Evolutionary conservation across 2,113 vertebrate genomes (phyloP), one percentile per base, ranked within the genome.

Genomic region (Colaptes auratus): DNA sequence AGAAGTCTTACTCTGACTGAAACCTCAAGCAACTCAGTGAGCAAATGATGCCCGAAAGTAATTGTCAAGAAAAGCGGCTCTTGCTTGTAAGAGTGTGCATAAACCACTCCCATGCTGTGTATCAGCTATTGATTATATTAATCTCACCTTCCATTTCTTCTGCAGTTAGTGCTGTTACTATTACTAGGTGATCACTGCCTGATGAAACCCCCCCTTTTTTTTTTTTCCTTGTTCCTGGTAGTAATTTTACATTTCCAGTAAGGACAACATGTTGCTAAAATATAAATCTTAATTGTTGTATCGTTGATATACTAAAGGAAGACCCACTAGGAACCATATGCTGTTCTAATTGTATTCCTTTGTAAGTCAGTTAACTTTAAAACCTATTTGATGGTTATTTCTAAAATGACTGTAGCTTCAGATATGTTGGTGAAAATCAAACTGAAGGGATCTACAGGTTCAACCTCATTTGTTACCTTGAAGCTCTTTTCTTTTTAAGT

Each of bases 1-100:
- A 93, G 93, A 89, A 97, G 88, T 96, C 94, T 93, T 86, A 27
- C 96, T 97, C 96, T 93, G 97, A 97, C 91, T 96, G 95, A 98
- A 98, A 97, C 97, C 95, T 97, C 96, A 97, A 97, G 94, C 95
- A 84, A 9, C 80, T 95, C 61, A 52, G 7, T 95, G 60, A 96
- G 7, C 92, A 88, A 90, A 60, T 46, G n/a, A 60, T 80, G 31
- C 27, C 79, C 71, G 44, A 80, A 93, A 90, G 67, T 60, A 53
- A 2, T 79, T 75, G 31, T 91, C 71, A 23, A 36, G 48, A 23
- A 88, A 63, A 48, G 12, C 28, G 30, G 21, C 69, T 63, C 18
- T 77, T 8, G 9, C 13, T 12, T 56, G 27, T 42, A 3, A 74
- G 56, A 86, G 31, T 1, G 0, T 52, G 17, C 9, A 5, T 69